These are phyloP conservation scores for Pristionchus japonicus DNA, from an alignment of 2,888 invertebrate species.

Conservation along the genomic window DNA sequence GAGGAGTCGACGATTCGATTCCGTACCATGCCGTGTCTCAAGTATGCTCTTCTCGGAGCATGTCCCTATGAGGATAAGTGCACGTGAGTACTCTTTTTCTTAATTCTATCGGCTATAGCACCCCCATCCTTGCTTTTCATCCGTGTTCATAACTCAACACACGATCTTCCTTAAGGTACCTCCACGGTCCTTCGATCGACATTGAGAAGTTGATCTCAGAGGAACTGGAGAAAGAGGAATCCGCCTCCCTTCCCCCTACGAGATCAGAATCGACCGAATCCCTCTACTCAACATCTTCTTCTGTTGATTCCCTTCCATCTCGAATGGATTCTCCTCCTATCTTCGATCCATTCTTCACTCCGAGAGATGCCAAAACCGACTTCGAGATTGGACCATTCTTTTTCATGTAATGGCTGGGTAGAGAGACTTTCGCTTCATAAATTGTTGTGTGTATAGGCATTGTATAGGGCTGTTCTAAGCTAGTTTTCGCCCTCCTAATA, in stretches of 20 bases:
- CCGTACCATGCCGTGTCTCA: conserved; percentile 41
- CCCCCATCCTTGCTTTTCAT: background rate
- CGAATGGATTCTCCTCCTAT: background rate
- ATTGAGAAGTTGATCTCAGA: conserved; percentile 30
- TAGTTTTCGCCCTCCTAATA: conserved; percentile 14
- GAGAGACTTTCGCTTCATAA: background rate
- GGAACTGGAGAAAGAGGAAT: background rate
- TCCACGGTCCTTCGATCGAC: conserved; percentile 15
- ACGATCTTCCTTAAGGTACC: background rate
- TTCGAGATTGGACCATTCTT: conserved; percentile 36
- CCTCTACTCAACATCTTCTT: background rate
- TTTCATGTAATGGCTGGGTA: background rate
- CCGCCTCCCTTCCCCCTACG: background rate
- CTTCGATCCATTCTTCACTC: conserved; percentile 37
- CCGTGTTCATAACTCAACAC: background rate
- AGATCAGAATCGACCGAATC: background rate
- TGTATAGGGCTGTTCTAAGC: conserved; percentile 19
- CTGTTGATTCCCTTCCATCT: background rate
- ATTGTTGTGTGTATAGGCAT: background rate
- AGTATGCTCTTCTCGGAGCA: conserved; percentile 17
- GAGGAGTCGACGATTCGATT: conserved; percentile 19
- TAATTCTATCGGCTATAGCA: background rate
- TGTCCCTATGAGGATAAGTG: conserved; percentile 37
- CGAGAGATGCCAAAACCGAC: background rate
- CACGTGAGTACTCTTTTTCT: background rate